Evolutionary conservation across 2,797 vertebrate genomes (phyloP), one percentile per base, ranked within the genome.

Genomic region (Oreortyx pictus): DNA sequence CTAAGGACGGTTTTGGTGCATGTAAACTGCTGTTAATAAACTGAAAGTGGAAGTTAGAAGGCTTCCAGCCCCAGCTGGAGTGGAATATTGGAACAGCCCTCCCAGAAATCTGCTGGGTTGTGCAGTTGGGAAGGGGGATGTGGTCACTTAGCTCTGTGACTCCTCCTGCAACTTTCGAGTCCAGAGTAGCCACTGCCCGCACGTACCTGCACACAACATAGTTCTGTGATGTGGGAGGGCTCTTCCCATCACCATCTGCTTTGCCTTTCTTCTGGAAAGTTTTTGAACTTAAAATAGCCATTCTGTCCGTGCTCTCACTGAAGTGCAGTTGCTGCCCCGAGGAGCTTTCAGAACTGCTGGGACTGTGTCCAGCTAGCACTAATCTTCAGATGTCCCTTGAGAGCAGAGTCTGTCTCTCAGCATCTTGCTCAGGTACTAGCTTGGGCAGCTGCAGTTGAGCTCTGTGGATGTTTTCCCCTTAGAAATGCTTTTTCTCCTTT

Each of bases 341-440:
- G 47, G 31, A 37, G 70, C 54, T 79, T 61, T 35, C 52, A 47
- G 75, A 56, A 37, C 22, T 8, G 41, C 6, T 60, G 79, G 61
- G 78, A n/a, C 46, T 76, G 1, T 33, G 86, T 39, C 64, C 64
- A 16, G 20, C 59, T 65, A 11, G 37, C 4, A 14, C 46, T 33
- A 2, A 9, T 56, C 52, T 33, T 50, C 43, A 37, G 59, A 47
- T 47, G 74, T 41, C 52, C 59, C 47, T 13, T 29, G 37, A 24
- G 57, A 66, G 74, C 15, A 25, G 64, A 19, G 37, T 25, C 37
- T 10, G 24, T n/a, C 60, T 62, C 23, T 39, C 35, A 56, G 15
- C 0, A 0, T 31, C 22, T 39, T 13, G 18, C 37, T 64, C 33
- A 1, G 6, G 2, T 3, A 3, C 27, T 18, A 23, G 64, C 59